Evolutionary conservation across 2,113 vertebrate species (phyloP).

Genomic region (Trogon surrucura): DNA sequence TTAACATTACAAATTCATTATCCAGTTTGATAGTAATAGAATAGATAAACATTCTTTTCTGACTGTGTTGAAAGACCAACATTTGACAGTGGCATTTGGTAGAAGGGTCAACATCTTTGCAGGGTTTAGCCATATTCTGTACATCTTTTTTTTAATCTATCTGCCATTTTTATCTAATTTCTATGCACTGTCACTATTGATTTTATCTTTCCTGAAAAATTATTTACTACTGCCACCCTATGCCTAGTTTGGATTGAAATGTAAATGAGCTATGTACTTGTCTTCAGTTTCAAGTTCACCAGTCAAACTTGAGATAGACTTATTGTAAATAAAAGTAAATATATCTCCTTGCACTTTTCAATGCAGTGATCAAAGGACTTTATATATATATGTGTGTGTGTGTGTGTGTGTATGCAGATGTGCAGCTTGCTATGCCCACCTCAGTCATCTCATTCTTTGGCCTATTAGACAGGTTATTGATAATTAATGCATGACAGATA

Average conservation of each 20-base stretch:
- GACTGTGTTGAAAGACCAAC: neutral
- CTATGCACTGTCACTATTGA: neutral
- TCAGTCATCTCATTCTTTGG: neutral
- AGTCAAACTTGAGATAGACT: neutral
- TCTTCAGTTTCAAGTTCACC: constrained; percentile 38
- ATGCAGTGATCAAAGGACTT: neutral
- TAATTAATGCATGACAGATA: neutral
- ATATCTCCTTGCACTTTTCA: neutral
- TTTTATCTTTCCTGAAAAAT: neutral
- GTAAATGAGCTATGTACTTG: neutral
- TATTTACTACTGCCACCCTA: neutral
- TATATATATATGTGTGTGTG: neutral
- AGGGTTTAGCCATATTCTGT: neutral
- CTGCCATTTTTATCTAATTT: neutral
- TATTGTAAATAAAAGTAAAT: neutral
- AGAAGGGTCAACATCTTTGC: neutral
- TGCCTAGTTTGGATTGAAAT: neutral
- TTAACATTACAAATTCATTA: neutral
- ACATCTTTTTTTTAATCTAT: neutral
- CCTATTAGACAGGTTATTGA: neutral
- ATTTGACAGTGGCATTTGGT: neutral
- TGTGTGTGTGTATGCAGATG: neutral
- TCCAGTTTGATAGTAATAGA: neutral
- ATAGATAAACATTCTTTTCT: neutral
- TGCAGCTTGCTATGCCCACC: neutral